A percentile compares a stretch with the other conserved stretches of the same genome.
Conservation (phyloP, 2,797 vertebrate species). For the Acanthornis magna region DNA sequence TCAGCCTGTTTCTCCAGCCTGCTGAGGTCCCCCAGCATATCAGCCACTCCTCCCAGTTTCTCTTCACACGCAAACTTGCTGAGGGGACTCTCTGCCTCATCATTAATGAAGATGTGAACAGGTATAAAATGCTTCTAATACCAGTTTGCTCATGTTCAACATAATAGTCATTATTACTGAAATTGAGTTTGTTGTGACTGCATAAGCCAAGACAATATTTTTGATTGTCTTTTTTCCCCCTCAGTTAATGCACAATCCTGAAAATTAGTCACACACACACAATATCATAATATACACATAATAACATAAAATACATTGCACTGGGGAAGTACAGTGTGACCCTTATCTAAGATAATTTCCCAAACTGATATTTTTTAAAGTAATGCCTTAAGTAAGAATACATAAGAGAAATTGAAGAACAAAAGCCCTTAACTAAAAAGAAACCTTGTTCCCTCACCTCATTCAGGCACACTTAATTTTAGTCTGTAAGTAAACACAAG, state of each 20-base stretch:
- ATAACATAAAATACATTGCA: neutral
- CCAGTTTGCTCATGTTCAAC: neutral
- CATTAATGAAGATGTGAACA: neutral
- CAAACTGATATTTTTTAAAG: neutral
- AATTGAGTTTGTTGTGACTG: neutral
- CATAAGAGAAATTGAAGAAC: neutral
- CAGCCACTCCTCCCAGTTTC: neutral
- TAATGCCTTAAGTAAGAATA: neutral
- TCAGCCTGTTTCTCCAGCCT: neutral
- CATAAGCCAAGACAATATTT: neutral
- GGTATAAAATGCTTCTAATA: neutral
- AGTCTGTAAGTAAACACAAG: neutral
- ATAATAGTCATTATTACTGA: neutral
- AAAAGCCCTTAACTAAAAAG: neutral
- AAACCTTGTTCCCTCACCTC: neutral
- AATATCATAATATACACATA: too few species aligned
- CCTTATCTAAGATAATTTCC: neutral
- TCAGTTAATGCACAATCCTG: neutral
- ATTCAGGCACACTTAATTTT: neutral
- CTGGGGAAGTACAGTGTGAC: neutral
- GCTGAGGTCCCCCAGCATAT: neutral
- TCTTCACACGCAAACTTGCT: neutral
- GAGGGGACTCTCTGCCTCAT: neutral
- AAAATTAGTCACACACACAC: neutral
- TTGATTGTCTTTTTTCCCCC: fast-evolving